Evolutionary conservation across 1,140 invertebrate species (phyloP).

Genomic region (Thaumetopoea pityocampa): DNA sequence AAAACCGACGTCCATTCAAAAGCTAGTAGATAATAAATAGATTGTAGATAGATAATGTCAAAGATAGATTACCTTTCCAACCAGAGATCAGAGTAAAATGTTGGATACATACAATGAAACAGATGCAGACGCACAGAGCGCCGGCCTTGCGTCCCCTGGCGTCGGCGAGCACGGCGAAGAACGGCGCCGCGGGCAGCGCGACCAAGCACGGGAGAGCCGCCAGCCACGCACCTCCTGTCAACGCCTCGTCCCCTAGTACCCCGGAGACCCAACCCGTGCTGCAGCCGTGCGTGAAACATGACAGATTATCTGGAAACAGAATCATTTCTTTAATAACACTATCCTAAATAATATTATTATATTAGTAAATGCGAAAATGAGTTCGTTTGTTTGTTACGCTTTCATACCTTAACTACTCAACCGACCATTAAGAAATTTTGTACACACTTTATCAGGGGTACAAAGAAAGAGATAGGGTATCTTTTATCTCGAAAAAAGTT

Average conservation of each 20-base stretch:
- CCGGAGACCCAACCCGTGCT: conserved; percentile 65
- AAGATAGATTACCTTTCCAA: too few relatives aligned
- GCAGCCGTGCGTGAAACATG: conserved; percentile 64
- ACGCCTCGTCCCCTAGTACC: conserved; percentile 55
- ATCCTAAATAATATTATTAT: neutral
- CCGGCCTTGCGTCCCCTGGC: conserved; percentile 52
- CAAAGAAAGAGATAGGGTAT: too few relatives aligned
- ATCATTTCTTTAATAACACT: too few relatives aligned
- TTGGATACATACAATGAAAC: conserved; percentile 61
- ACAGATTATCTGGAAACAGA: conserved; percentile 52
- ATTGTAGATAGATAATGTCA: too few relatives aligned
- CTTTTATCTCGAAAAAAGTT: too few relatives aligned
- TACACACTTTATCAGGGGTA: too few relatives aligned
- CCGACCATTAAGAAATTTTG: too few relatives aligned
- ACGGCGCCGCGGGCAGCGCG: conserved; percentile 60
- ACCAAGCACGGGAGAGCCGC: conserved; percentile 61
- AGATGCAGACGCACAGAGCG: conserved; percentile 49
- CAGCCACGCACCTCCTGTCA: conserved; percentile 60
- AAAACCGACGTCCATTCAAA: too few relatives aligned
- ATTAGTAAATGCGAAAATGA: neutral
- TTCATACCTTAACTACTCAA: too few relatives aligned
- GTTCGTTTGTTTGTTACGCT: neutral
- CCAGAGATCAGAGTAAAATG: conserved; percentile 2
- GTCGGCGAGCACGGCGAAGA: conserved; percentile 63
- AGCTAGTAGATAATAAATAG: too few relatives aligned